Evolutionary conservation across 2,797 vertebrate species (phyloP).

Genomic region (Bradypodion ventrale): DNA sequence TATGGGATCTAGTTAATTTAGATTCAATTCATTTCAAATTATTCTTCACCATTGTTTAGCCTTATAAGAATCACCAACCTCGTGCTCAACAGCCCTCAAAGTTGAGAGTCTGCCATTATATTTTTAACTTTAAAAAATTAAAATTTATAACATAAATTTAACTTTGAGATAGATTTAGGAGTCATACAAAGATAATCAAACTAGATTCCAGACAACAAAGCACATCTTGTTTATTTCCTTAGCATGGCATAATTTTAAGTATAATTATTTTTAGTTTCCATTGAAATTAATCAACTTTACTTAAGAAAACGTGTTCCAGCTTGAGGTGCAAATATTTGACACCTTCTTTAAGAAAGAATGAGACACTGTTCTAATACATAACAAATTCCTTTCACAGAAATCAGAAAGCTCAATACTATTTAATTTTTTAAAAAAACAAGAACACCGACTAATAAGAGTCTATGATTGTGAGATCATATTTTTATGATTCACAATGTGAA

Average conservation of each 20-base stretch:
- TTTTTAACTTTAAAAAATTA: background rate
- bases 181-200: background rate
- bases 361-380: background rate
- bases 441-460: constrained; percentile 13
- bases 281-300: background rate
- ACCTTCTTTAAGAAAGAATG: background rate
- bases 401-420: background rate
- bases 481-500: background rate
- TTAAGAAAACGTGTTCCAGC: background rate
- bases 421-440: background rate
- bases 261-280: background rate
- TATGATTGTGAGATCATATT: background rate
- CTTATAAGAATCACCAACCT: constrained; percentile 30
- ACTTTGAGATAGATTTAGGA: background rate
- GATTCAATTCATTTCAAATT: constrained; percentile 81
- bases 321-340: background rate
- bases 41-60: constrained; percentile 75
- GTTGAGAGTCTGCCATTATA: constrained; percentile 10
- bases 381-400: background rate
- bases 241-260: background rate
- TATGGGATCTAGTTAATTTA: constrained; percentile 71
- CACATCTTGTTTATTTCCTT: background rate
- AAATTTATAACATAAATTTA: background rate
- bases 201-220: constrained; percentile 1
- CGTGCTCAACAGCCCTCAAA: constrained; percentile 31